These are phyloP conservation scores for Tenebrosternarchus preto DNA, from an alignment of 2,113 vertebrate species.

Conservation along the genomic window DNA sequence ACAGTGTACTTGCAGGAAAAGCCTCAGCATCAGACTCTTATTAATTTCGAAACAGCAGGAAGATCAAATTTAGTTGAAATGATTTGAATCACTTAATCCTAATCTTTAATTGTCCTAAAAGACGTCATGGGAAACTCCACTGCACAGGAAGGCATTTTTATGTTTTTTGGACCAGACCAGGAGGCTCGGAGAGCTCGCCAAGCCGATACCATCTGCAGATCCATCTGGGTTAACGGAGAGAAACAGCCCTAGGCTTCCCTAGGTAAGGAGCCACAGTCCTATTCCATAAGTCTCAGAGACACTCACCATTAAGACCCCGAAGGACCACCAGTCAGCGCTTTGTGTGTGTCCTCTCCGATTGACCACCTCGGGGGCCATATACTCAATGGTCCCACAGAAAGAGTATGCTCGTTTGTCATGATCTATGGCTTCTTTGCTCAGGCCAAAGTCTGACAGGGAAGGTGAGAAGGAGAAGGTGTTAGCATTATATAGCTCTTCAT, in stretches of 20 bases:
- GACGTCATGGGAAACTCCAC: neutral
- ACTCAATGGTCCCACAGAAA: conserved; percentile 95
- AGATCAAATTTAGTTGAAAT: neutral
- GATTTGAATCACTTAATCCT: neutral
- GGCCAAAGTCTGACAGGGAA: conserved; percentile 83
- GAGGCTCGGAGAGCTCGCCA: neutral
- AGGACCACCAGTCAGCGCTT: conserved; percentile 98
- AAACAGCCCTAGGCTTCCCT: neutral
- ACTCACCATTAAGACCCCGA: conserved; percentile 92
- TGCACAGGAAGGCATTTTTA: neutral
- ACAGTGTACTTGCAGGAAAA: neutral
- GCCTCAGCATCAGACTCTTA: neutral
- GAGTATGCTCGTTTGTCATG: conserved; percentile 94
- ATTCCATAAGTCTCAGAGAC: neutral
- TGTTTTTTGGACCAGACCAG: neutral
- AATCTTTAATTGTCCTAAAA: neutral
- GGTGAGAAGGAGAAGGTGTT: neutral
- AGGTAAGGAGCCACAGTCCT: neutral
- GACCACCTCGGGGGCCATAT: conserved; percentile 97
- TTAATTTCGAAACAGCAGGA: neutral
- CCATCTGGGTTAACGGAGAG: neutral
- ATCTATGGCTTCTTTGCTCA: conserved; percentile 96
- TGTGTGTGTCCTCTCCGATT: conserved; percentile 93
- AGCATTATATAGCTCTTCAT: neutral
- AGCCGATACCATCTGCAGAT: neutral